These are phyloP conservation scores for Acrobasis consociella DNA, from an alignment of 2,888 invertebrate genomes.

Conservation along the genomic window DNA sequence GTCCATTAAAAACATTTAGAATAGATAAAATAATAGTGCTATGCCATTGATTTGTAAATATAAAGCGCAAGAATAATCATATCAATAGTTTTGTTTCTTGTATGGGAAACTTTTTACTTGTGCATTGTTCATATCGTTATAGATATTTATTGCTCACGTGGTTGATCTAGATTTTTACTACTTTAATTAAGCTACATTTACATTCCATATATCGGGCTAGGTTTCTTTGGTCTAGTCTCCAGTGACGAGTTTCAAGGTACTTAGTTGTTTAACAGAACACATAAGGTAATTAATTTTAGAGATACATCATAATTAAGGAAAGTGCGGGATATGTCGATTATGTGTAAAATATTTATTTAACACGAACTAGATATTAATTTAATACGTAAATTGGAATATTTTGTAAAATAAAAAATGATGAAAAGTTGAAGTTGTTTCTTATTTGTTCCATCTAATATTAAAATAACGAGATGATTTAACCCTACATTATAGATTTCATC, in stretches of 20 bases:
- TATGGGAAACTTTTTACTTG: conserved; percentile 32
- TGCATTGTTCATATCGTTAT: conserved; percentile 52
- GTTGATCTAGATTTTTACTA: conserved; percentile 26
- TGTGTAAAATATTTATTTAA: conserved; percentile 34
- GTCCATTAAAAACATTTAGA: conserved; percentile 29
- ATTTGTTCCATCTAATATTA: neutral
- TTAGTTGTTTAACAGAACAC: neutral
- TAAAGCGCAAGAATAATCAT: conserved; percentile 42
- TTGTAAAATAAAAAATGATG: neutral
- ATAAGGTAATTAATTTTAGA: neutral
- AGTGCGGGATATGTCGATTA: conserved; percentile 26
- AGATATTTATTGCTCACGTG: conserved; percentile 47
- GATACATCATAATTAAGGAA: conserved; percentile 1
- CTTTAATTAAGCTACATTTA: conserved; percentile 17
- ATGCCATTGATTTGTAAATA: conserved; percentile 48
- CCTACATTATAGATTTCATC: too few species aligned
- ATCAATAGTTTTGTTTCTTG: conserved; percentile 35
- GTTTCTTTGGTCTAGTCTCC: conserved; percentile 55
- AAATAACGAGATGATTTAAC: too few species aligned
- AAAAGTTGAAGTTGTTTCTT: neutral
- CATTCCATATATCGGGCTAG: conserved; percentile 40
- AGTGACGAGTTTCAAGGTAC: conserved; percentile 39
- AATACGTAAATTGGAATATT: conserved; percentile 7
- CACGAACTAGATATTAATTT: conserved; percentile 18
- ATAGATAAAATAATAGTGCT: conserved; percentile 25